Evolutionary conservation across 2,888 invertebrate species (phyloP).

Genomic region (Cepaea hortensis): DNA sequence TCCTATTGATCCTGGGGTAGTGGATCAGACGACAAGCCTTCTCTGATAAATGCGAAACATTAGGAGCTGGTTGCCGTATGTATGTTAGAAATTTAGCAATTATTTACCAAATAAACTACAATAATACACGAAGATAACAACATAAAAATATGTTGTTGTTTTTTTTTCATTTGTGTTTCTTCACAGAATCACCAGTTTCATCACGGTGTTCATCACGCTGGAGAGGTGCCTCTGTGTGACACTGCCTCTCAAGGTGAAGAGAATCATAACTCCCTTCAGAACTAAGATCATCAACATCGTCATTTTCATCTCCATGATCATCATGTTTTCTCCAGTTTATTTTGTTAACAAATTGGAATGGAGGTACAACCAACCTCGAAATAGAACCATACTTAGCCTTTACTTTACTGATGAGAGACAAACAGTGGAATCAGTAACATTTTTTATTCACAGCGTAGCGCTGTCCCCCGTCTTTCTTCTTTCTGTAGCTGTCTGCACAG

Average conservation of each 20-base stretch:
- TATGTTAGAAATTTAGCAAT: too few species aligned
- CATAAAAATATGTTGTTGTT: background rate
- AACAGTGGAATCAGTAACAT: background rate
- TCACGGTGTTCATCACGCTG: constrained; percentile 10
- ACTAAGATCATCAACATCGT: constrained; percentile 1
- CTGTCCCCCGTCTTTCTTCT: background rate
- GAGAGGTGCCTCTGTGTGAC: constrained; percentile 26
- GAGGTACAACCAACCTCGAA: background rate
- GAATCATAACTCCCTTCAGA: background rate
- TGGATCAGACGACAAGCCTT: too few species aligned
- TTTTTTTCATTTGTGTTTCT: background rate
- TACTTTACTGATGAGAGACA: background rate
- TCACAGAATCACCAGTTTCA: constrained; percentile 19
- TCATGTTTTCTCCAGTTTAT: constrained; percentile 8
- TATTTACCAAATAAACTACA: too few species aligned
- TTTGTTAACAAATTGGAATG: constrained; percentile 21
- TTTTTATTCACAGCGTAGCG: constrained; percentile 1
- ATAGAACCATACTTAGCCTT: constrained; percentile 2
- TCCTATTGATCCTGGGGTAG: too few species aligned
- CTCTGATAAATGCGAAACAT: too few species aligned
- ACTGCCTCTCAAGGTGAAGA: constrained; percentile 17
- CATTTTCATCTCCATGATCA: background rate
- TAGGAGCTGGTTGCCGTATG: too few species aligned
- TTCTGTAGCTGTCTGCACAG: background rate
- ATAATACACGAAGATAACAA: too few species aligned